phyloP scores from a whole-genome alignment of 64 coral and sea anemone species.

The Catalaphyllia jardinei region DNA sequence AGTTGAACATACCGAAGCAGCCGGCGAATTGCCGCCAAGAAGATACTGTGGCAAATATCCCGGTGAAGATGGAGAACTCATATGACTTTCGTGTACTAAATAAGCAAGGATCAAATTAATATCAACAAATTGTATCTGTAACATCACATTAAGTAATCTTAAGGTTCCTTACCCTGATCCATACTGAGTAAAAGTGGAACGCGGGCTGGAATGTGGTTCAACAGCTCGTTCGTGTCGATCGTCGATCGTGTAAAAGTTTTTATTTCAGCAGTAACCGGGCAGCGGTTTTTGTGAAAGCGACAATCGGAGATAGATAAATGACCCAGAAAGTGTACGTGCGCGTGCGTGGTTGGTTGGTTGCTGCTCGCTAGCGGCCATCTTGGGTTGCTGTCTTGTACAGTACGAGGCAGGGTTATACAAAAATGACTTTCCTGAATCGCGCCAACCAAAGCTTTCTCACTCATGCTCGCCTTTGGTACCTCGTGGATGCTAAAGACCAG shows the following conservation, averaged over 20 bases:
- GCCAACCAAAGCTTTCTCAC: conserved; percentile 96
- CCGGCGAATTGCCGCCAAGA: conserved; percentile 66
- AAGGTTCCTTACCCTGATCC: conserved; percentile 11
- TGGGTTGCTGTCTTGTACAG: background rate
- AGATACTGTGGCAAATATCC: conserved; percentile 79
- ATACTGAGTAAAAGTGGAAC: background rate
- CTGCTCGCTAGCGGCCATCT: too few relatives aligned
- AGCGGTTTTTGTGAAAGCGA: background rate
- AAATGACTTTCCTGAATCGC: conserved; percentile 89
- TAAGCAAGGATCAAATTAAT: background rate
- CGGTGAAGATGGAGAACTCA: conserved; percentile 36
- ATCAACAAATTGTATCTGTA: background rate
- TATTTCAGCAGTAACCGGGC: background rate
- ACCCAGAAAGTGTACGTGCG: background rate
- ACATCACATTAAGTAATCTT: background rate
- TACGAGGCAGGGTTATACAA: background rate
- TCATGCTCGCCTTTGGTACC: conserved; percentile 93
- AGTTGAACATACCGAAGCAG: conserved; percentile 29
- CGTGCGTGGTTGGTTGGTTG: background rate
- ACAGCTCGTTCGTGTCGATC: too few relatives aligned
- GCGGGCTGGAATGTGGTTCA: background rate
- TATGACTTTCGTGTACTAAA: conserved; percentile 23
- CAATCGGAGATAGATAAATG: background rate
- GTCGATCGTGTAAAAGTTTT: too few relatives aligned
- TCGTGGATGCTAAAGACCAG: conserved; percentile 92